Conservation (phyloP, 2,797 vertebrate species). For the Geotrypetes seraphini region DNA sequence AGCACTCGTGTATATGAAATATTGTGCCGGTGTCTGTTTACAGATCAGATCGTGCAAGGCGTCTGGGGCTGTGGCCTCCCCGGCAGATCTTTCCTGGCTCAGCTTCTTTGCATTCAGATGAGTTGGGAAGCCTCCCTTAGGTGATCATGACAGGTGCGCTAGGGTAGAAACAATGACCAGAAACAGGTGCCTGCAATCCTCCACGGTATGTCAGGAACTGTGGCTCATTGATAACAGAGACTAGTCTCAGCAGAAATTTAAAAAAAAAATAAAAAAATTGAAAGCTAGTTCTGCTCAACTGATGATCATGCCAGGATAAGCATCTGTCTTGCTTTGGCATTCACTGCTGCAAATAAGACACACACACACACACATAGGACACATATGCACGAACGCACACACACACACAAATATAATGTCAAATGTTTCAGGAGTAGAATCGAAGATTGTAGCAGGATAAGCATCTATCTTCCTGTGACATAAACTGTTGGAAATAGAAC, state of each 20-base stretch:
- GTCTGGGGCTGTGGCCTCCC: slow-evolving; percentile 8
- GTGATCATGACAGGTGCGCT: slow-evolving; percentile 39
- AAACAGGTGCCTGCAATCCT: slow-evolving; percentile 47
- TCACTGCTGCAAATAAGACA: slow-evolving; percentile 26
- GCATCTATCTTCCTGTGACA: too few relatives aligned
- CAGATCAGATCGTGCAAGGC: slow-evolving; percentile 4
- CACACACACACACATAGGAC: slow-evolving; percentile 13
- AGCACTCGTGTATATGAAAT: neutral
- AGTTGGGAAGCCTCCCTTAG: slow-evolving; percentile 33
- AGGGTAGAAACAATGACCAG: slow-evolving; percentile 54
- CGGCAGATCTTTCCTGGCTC: slow-evolving; percentile 11
- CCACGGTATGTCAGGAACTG: slow-evolving; percentile 35
- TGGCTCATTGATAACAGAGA: slow-evolving; percentile 11
- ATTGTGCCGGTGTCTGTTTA: slow-evolving; percentile 9
- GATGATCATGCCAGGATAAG: slow-evolving; percentile 28
- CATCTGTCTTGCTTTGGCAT: slow-evolving; percentile 14
- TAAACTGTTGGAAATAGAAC: too few relatives aligned
- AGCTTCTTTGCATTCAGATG: slow-evolving; percentile 11
- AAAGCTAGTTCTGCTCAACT: slow-evolving; percentile 18
- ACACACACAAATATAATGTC: too few relatives aligned
- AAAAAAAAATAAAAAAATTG: neutral
- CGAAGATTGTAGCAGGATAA: too few relatives aligned
- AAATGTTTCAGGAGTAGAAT: too few relatives aligned
- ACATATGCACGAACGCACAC: too few relatives aligned
- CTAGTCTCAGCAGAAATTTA: slow-evolving; percentile 7